Conservation (phyloP, 2,797 vertebrate species). For the Perdix hodgsoniae region DNA sequence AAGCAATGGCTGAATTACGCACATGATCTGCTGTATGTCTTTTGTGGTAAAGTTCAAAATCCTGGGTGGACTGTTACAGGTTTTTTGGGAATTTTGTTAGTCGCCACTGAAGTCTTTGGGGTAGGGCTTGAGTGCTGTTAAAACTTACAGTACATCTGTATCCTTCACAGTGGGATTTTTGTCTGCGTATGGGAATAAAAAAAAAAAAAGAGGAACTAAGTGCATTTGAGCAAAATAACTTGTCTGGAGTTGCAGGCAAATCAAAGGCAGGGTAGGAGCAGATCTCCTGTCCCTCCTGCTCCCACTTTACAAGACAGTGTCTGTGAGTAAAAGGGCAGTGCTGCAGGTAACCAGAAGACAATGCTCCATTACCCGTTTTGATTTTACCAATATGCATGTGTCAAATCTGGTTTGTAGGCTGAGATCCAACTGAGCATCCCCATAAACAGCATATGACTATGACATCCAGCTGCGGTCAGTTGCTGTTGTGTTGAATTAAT, state of each 20-base stretch:
- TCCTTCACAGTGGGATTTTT: neutral
- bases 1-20: neutral
- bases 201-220: neutral
- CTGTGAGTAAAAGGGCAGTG: neutral
- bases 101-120: neutral
- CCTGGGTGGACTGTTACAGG: neutral
- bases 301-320: neutral
- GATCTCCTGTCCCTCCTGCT: neutral
- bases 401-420: slow-evolving; percentile 27
- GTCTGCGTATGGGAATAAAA: neutral
- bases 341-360: neutral
- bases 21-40: neutral
- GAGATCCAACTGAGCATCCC: neutral
- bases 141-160: neutral
- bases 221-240: neutral
- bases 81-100: neutral
- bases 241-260: neutral
- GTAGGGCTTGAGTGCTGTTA: neutral
- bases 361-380: neutral
- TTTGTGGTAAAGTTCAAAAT: neutral
- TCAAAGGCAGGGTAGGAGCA: neutral
- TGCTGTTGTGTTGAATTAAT: slow-evolving; percentile 15
- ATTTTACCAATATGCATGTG: neutral
- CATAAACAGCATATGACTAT: neutral
- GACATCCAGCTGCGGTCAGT: slow-evolving; percentile 1